Conservation (phyloP, 2,888 invertebrate species). For the Ichneumon xanthorius region DNA sequence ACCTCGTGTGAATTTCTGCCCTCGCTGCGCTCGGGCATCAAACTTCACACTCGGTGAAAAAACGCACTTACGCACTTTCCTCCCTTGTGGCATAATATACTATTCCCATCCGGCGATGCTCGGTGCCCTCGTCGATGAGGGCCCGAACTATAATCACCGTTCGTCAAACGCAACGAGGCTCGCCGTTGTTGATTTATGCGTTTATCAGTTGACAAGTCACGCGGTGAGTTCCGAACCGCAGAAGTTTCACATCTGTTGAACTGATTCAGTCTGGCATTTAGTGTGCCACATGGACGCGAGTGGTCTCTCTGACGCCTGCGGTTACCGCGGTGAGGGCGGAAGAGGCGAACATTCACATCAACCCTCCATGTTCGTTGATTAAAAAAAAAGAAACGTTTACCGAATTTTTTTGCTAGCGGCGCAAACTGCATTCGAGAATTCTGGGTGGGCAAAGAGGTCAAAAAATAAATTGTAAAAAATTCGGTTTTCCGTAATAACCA, state of each 20-base stretch:
- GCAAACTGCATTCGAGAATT: neutral
- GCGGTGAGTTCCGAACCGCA: conserved; percentile 6
- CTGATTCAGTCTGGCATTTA: neutral
- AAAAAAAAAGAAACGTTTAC: neutral
- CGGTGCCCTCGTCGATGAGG: neutral
- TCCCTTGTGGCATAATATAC: too few species aligned
- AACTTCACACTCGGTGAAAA: too few species aligned
- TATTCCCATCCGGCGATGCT: neutral
- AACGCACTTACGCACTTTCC: too few species aligned
- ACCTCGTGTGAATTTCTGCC: too few species aligned
- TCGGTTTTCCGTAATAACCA: too few species aligned
- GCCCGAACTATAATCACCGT: neutral
- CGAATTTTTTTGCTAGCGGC: neutral
- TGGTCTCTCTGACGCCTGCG: neutral
- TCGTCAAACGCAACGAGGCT: neutral
- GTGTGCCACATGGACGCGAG: conserved; percentile 1
- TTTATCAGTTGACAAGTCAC: neutral
- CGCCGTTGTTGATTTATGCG: neutral
- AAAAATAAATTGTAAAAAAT: too few species aligned
- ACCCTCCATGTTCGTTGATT: neutral
- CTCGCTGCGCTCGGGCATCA: too few species aligned
- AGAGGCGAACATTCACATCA: neutral
- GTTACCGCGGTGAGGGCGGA: neutral
- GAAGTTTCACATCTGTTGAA: neutral
- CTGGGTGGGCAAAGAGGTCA: too few species aligned